Evolutionary conservation across 1,140 invertebrate species (phyloP).

Genomic region (Platorchestia sp.): DNA sequence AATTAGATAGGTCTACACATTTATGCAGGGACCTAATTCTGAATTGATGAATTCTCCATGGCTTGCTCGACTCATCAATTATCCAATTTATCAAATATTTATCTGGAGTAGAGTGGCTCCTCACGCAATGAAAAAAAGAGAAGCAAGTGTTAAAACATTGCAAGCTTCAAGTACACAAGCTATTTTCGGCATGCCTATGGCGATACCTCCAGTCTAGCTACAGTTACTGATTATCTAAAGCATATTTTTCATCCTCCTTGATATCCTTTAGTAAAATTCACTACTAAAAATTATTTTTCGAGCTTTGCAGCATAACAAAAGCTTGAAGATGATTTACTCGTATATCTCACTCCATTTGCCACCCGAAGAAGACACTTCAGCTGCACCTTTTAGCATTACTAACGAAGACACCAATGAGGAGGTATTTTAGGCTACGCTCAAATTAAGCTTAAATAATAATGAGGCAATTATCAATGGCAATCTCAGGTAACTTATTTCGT

Average conservation of each 20-base stretch:
- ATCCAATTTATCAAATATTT: not conserved
- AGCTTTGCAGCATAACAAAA: not conserved
- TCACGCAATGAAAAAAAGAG: not conserved
- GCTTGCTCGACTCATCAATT: not conserved
- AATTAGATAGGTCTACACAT: not conserved
- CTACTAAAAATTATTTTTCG: not conserved
- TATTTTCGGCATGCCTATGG: not conserved
- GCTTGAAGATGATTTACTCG: not conserved
- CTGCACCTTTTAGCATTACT: too few species aligned
- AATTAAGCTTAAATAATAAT: not conserved
- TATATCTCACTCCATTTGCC: not conserved
- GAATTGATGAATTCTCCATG: not conserved
- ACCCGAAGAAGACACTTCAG: too few species aligned
- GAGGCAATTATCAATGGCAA: not conserved
- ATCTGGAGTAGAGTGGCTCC: not conserved
- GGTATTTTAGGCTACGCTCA: not conserved
- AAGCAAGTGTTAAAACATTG: not conserved
- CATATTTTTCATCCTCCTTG: not conserved
- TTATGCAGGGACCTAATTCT: not conserved
- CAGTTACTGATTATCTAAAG: not conserved
- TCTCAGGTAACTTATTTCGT: not conserved
- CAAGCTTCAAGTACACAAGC: too few species aligned
- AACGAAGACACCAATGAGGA: not conserved
- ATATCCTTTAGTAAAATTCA: not conserved
- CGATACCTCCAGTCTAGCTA: not conserved